phyloP scores from a whole-genome alignment of 2,113 vertebrate genomes.

The Colaptes auratus region DNA sequence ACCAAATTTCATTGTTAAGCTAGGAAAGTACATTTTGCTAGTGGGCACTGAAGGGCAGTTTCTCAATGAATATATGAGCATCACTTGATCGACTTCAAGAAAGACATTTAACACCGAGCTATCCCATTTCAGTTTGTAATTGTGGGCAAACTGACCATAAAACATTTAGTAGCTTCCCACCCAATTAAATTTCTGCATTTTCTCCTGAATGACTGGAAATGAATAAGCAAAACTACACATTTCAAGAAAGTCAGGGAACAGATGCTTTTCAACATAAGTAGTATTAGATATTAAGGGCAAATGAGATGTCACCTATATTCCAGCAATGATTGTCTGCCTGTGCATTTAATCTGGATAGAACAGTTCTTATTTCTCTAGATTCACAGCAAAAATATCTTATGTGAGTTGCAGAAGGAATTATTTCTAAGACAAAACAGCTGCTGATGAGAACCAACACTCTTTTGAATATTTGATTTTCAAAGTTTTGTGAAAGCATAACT shows the following conservation, averaged over 20 bases:
- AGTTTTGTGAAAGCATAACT: background rate
- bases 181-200: background rate
- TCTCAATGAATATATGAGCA: background rate
- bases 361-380: background rate
- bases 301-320: background rate
- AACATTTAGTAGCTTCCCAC: fast-evolving
- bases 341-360: background rate
- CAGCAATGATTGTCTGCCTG: background rate
- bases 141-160: background rate
- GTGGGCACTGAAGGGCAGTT: background rate
- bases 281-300: background rate
- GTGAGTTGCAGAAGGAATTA: background rate
- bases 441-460: background rate
- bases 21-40: background rate
- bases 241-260: background rate
- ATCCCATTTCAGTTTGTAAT: background rate
- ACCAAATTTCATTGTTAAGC: background rate
- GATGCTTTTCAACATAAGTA: background rate
- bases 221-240: background rate
- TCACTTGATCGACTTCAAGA: background rate
- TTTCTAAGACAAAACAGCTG: background rate
- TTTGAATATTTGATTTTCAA: background rate
- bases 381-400: background rate
- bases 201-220: background rate
- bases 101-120: background rate